A percentile compares a stretch with the other conserved stretches of the same genome.
Conservation (phyloP, 1,140 invertebrate genomes). For the Stegodyphus dumicola region DNA sequence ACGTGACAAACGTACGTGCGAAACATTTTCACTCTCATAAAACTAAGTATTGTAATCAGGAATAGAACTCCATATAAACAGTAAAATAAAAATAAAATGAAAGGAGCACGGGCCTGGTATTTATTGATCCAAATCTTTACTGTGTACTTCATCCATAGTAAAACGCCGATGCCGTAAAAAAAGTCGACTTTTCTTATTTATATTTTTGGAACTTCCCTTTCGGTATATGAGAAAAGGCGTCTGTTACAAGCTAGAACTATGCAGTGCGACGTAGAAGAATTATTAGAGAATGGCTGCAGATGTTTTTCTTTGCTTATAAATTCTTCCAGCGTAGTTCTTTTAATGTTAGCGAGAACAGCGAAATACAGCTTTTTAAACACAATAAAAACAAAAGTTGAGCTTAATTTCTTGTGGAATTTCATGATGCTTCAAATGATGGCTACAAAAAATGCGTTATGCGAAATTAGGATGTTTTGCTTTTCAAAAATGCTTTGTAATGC, state of each 20-base stretch:
- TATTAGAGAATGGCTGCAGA: too few species aligned
- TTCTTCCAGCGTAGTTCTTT: background rate
- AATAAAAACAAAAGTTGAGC: background rate
- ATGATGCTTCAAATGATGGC: background rate
- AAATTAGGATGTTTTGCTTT: too few species aligned
- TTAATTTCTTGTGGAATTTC: background rate
- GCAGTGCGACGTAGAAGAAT: too few species aligned
- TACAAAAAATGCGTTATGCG: too few species aligned
- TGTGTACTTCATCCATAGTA: background rate
- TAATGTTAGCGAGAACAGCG: too few species aligned
- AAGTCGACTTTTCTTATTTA: conserved; percentile 19
- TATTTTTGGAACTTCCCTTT: conserved; percentile 7
- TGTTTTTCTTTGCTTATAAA: too few species aligned
- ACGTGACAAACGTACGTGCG: conserved; percentile 48
- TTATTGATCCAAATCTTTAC: conserved; percentile 51
- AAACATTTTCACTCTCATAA: conserved; percentile 52
- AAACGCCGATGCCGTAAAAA: conserved; percentile 41
- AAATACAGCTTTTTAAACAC: background rate
- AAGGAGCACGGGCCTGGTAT: conserved; percentile 19
- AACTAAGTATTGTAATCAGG: conserved; percentile 52
- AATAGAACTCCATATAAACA: conserved; percentile 48
- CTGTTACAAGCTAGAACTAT: too few species aligned
- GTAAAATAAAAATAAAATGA: conserved; percentile 6
- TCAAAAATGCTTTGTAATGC: too few species aligned
- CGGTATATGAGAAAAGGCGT: too few species aligned